Evolutionary conservation across 2,888 invertebrate species (phyloP).

Genomic region (Oscheius sp.): DNA sequence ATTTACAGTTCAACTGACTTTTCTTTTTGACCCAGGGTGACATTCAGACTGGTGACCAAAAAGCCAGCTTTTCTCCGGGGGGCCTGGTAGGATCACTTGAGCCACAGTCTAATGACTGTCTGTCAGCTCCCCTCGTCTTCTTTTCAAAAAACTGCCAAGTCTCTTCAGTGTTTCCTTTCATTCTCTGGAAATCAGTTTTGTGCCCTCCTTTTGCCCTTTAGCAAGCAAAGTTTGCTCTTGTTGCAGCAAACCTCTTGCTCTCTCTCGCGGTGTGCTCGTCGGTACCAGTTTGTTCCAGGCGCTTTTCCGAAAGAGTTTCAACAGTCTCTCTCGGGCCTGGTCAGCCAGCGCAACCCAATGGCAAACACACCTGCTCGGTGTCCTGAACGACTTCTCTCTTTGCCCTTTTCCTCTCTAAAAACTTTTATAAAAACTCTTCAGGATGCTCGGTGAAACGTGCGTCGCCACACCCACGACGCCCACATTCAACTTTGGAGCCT

Average conservation of each 20-base stretch:
- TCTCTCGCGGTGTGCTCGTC: no score
- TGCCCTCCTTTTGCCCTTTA: slow-evolving; percentile 3
- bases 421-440: neutral
- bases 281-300: slow-evolving; percentile 31
- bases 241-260: neutral
- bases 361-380: slow-evolving; percentile 28
- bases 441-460: slow-evolving; percentile 29
- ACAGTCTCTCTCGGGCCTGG: slow-evolving; percentile 1
- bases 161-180: no score
- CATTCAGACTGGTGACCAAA: no score
- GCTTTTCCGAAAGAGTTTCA: slow-evolving; percentile 22
- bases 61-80: no score
- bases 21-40: no score
- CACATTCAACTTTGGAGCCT: slow-evolving; percentile 23
- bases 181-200: no score
- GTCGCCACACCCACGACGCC: slow-evolving; percentile 9
- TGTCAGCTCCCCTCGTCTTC: no score
- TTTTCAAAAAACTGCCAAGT: no score
- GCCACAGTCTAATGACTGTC: no score
- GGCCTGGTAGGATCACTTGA: no score
- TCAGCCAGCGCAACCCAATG: slow-evolving; percentile 16
- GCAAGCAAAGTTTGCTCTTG: neutral
- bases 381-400: neutral
- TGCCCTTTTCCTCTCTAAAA: neutral
- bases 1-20: no score